Evolutionary conservation across 2,888 invertebrate species (phyloP).

Genomic region (Busseola fusca): DNA sequence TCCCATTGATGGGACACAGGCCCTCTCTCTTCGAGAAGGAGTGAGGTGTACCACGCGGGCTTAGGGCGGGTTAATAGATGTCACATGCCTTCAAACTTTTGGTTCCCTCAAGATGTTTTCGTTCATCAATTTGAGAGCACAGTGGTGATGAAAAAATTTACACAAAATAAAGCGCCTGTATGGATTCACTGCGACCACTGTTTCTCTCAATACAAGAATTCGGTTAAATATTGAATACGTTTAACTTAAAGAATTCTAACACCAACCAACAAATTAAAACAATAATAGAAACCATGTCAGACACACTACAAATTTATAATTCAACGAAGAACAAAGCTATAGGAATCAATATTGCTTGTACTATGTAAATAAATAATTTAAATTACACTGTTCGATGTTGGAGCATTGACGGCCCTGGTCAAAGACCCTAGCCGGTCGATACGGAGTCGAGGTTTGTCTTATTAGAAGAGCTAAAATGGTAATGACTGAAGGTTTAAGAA

Average conservation of each 20-base stretch:
- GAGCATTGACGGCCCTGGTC: slow-evolving; percentile 41
- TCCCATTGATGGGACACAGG: background rate
- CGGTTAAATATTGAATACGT: background rate
- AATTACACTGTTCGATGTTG: slow-evolving; percentile 21
- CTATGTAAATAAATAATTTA: slow-evolving; percentile 53
- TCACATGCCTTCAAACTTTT: background rate
- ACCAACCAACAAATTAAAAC: slow-evolving; percentile 6
- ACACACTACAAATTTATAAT: slow-evolving; percentile 21
- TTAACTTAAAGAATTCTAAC: background rate
- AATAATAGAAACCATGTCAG: slow-evolving; percentile 32
- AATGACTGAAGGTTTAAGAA: slow-evolving; percentile 6
- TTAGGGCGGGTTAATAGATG: background rate
- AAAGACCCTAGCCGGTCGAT: slow-evolving; percentile 50
- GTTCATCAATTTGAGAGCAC: background rate
- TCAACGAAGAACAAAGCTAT: slow-evolving; percentile 6
- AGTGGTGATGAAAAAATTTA: background rate
- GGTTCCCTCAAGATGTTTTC: background rate
- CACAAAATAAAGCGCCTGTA: background rate
- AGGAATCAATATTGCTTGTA: slow-evolving; percentile 29
- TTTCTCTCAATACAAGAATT: background rate
- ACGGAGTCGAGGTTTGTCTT: slow-evolving; percentile 10
- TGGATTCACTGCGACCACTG: background rate
- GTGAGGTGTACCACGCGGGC: background rate
- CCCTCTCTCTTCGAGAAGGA: background rate
- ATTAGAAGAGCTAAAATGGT: background rate